Evolutionary conservation across 2,888 invertebrate species (phyloP), one percentile per base, ranked within the genome.

Genomic region (Coleophora deauratella): DNA sequence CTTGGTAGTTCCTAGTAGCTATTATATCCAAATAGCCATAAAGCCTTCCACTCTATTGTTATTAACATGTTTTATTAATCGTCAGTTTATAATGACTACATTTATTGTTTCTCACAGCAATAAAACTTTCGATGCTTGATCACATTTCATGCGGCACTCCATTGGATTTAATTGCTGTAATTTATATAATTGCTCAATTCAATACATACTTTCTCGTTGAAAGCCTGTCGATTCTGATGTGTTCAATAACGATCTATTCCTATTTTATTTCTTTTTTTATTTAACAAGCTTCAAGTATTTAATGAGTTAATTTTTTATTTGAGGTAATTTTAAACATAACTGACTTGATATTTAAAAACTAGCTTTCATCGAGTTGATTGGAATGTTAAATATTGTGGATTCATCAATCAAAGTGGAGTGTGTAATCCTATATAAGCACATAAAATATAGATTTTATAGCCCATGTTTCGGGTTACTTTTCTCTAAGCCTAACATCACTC

Each of bases 41-140:
- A 40, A 39, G 34, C 15, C 21, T 3, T 37, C 33, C 44, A 56
- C 52, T 47, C 43, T 49, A 62, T 61, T 59, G 65, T 57, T 61
- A 59, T 59, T 66, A 61, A 66, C 59, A 55, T 53, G 55, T 64
- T 60, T 60, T 66, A 72, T 72, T 68, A 73, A 75, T 72, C 54
- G 69, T 57, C 62, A 61, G 62, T 63, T 72, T 66, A 73, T 73
- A 70, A 79, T 78, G 66, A 70, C 62, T 63, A 70, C 56, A 59
- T 62, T 77, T 66, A 78, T 77, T 75, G 68, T 77, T 80, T 82
- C 84, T 75, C 81, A 81, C 80, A 77, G 72, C 66, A 69, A 82
- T 81, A 76, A 74, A 77, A 67, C 52, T 52, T 53, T 62, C 63
- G 49, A 58, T 66, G 65, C 62, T 62, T 66, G 61, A 62, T 66